Conservation (phyloP, 2,888 invertebrate genomes). For the Oxyscelio sp. region DNA sequence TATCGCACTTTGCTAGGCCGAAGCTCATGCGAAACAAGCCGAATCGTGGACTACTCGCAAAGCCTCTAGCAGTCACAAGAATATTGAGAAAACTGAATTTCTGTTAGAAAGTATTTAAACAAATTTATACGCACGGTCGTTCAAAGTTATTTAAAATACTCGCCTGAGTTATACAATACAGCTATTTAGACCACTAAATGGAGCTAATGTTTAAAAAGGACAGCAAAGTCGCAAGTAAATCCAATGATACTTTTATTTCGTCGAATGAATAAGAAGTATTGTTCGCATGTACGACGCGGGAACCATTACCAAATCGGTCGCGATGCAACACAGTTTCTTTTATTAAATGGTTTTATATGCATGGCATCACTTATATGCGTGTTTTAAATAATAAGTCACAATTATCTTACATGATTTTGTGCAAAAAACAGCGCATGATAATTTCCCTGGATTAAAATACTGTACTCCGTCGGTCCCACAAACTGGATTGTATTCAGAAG, state of each 20-base stretch:
- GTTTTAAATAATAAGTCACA: no score
- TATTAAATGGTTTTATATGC: no score
- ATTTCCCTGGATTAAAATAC: constrained; percentile 75
- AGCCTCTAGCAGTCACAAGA: constrained; percentile 70
- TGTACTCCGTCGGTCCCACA: constrained; percentile 74
- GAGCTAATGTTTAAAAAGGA: constrained; percentile 27
- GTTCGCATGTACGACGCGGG: background rate
- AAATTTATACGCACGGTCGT: constrained; percentile 62
- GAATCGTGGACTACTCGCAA: constrained; percentile 68
- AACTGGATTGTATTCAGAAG: constrained; percentile 79
- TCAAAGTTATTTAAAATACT: constrained; percentile 51
- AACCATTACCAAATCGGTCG: background rate
- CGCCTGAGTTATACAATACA: constrained; percentile 38
- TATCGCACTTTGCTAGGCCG: constrained; percentile 86
- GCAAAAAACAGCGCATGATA: constrained; percentile 73
- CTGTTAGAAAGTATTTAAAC: constrained; percentile 69
- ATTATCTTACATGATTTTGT: constrained; percentile 39
- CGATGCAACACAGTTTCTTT: no score
- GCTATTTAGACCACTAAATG: constrained; percentile 40
- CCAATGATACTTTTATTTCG: constrained; percentile 31
- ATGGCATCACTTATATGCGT: no score
- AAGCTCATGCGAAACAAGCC: constrained; percentile 81
- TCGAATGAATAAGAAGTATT: constrained; percentile 7
- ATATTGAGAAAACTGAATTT: constrained; percentile 73
- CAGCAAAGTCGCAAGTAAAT: constrained; percentile 9